Evolutionary conservation across 2,888 invertebrate genomes (phyloP), one percentile per base, ranked within the genome.

Genomic region (Lochmaea crataegi): DNA sequence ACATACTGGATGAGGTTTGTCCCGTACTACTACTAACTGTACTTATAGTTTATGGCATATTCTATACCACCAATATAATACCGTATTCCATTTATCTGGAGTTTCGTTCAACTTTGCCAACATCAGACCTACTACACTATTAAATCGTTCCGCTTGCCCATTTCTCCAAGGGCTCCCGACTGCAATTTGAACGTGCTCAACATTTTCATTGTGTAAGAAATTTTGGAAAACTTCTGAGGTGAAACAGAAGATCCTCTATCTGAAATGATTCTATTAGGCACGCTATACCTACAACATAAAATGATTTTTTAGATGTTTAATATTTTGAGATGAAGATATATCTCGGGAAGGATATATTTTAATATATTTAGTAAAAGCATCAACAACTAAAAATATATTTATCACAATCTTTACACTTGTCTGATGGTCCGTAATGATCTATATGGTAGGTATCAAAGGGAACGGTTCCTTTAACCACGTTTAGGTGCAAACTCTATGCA

Each of bases 281-380:
- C 42, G 11, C 42, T 42, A 12, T 42, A n/a, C n/a, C n/a, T n/a
- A 42, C 42, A 42, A 42, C 11, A 42, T 42, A 11, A 42, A 42
- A 42, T 42, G 42, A 42, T 42, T 42, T 42, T 76, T 6, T 7
- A 83, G 32, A 56, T 69, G 77, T 7, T 77, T 76, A 9, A 82
- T 76, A 26, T 67, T 63, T 68, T 79, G 78, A 5, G 66, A 58
- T 2, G 78, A 51, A 9, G 71, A 72, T 11, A 80, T 81, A 7
- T 73, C 71, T 51, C 74, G 79, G 7, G 77, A 77, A 0, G 81
- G 64, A 42, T 42, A 42, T 42, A 42, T 6, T 11, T 42, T 42
- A 42, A 63, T 79, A 82, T 79, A 83, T 70, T 84, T 84, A 0
- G 81, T 80, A 63, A 83, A 83, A 2, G 70, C 75, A 68, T 84